Base-by-base conservation (phyloP, 2,888 invertebrate species). In the Mallateleia sp. region DNA sequence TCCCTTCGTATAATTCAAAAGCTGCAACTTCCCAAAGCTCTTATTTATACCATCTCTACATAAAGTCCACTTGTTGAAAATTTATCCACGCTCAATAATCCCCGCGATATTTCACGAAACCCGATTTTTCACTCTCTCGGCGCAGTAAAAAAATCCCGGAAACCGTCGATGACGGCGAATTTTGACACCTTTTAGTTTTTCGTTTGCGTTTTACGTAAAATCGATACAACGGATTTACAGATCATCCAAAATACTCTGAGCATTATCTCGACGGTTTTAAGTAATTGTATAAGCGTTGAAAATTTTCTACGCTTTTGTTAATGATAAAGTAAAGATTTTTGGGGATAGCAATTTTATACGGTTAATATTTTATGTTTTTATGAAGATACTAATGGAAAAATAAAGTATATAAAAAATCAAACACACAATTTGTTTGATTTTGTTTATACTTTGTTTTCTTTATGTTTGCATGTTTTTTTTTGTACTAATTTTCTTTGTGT, bases 31-130 rank as follows among this genome's bases (percentile, higher is more conserved):
- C 22, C 52, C 54, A 32, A 72, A 72, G 64, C 80, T 80, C 80
- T 71, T 80, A 80, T 80, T 80, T 80, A 81, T 81, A 66, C 38
- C 66, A 32, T 72, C 66, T 74, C 50, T 66, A 67, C 67, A 67
- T 74, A 74, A 56, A 82, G 75, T 82, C 75, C 71, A 84, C 77
- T 77, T 71, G 72, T 78, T 84, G 78, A 78, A 72, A 78, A 78
- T 84, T 84, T 72, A 84, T 84, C 83, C 66, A 56, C 58, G 54
- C 56, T 58, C 81, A 74, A 74, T 81, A 81, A 81, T 81, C 81
- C 74, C 24, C 15, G 82, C 67, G 60, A 75, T 82, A 82, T 82
- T 82, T 82, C 74, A 82, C 66, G 56, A 64, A 78, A 64, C 71
- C 58, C 71, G 56, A 72, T 84, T 84, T 84, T 84, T 84, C 83